A percentile compares a stretch with the other conserved stretches of the same genome.
Evolutionary conservation across 2,888 invertebrate species (phyloP).

Genomic region (Andrena trimmerana): DNA sequence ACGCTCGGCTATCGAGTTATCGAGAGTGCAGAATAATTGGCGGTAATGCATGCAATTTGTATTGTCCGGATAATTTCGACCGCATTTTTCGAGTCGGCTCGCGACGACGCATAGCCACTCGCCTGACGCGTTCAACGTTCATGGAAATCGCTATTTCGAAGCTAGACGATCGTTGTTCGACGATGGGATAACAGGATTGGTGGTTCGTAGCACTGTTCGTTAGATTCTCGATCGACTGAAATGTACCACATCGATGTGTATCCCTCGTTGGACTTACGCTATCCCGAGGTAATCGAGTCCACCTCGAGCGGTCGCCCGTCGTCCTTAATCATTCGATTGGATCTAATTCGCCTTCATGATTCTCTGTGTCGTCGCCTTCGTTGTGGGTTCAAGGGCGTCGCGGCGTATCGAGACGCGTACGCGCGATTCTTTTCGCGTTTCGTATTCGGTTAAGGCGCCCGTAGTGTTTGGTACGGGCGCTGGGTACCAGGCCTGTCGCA

Average conservation of each 20-base stretch:
- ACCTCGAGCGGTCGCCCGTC: constrained; percentile 61
- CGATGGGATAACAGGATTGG: neutral
- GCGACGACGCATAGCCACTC: neutral
- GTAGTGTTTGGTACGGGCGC: constrained; percentile 7
- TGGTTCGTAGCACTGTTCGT: neutral
- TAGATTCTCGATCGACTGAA: constrained; percentile 30
- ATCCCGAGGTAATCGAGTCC: constrained; percentile 68
- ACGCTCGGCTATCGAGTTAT: constrained; percentile 29
- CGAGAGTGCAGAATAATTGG: constrained; percentile 38
- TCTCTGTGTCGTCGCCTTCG: constrained; percentile 63
- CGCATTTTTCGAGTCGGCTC: neutral
- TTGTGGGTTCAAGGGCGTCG: constrained; percentile 67
- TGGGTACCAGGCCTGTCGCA: no score
- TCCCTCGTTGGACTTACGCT: constrained; percentile 40
- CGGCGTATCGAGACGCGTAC: constrained; percentile 37
- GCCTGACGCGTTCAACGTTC: neutral
- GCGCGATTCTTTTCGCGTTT: constrained; percentile 1
- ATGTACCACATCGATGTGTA: constrained; percentile 36
- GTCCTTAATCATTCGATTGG: constrained; percentile 74
- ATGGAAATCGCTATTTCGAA: neutral
- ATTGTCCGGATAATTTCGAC: constrained; percentile 17
- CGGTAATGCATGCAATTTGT: constrained; percentile 41
- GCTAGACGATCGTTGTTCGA: neutral
- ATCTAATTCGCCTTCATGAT: constrained; percentile 74
- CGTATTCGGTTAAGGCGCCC: constrained; percentile 15